Base-by-base conservation (phyloP, 2,113 vertebrate genomes). In the Oreotrochilus melanogaster region DNA sequence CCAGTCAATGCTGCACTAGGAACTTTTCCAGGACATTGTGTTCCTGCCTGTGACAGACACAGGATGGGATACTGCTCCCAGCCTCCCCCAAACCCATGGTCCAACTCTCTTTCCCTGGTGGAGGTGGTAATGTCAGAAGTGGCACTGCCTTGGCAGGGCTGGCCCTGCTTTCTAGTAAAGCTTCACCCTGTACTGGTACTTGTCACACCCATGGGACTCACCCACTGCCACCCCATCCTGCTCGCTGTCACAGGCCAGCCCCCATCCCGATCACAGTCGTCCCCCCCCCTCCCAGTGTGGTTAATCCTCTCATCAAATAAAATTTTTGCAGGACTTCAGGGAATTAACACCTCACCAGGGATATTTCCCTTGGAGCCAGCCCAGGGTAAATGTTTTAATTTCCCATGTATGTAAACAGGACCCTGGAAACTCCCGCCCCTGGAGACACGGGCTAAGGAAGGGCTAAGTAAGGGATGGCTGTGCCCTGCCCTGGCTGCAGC, bases 331-430 rank as follows among this genome's bases (percentile, higher is more conserved):
- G 60, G n/a, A 58, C 73, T 95, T 83, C 33, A 21, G 60, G 9
- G 72, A 95, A 81, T 89, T 96, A 62, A 58, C 92, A 91, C 80
- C 60, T 87, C 89, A 14, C 24, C 51, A 18, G 0, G 21, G 60
- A 33, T 96, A 53, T 86, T 94, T 94, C 76, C 64, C 76, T 94
- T 96, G 96, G 93, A 95, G 64, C 43, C 43, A 54, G 76, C 73
- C 89, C 95, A 95, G 84, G 28, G 60, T 86, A 92, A 96, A 94
- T 50, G 70, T 89, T 92, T 85, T 33, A 31, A 43, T 94, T 89
- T 31, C 65, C 79, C 3, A 31, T 60, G 37, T 61, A 54, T 50
- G 60, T 21, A 83, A 92, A 92, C 67, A 79, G 31, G 27, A 64
- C 80, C 60, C 69, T 94, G 64, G 72, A 89, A 92, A 71, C 33